Evolutionary conservation across 30 jellyfish, hydroid and myxozoan genomes (phyloP), one percentile per base, ranked within the genome.

Genomic region (Hydractinia echinata): DNA sequence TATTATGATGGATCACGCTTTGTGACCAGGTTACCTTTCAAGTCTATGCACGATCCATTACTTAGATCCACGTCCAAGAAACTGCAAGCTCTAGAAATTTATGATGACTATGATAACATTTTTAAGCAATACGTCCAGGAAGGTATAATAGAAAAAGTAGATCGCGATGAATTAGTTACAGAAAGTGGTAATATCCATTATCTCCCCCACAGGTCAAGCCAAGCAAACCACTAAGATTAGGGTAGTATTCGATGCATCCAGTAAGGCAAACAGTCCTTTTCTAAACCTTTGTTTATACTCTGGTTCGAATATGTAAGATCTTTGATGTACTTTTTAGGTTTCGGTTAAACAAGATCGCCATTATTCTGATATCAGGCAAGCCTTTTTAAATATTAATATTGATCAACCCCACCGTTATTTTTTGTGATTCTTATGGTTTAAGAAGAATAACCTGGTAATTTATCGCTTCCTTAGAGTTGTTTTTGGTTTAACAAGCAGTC

Each of bases 11-110:
- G 54, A 15, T 81, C 73, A 51, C 53, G 88, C 56, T 83, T 73
- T 66, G 88, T 55, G 20, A 74, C 76, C 54, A 11, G 66, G 16
- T 61, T 83, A 64, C 92, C 87, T 3, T 83, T 81, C 70, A 83
- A 83, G 58, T 52, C 30, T 14, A 20, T 68, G 16, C 89, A 61
- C 76, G 76, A 81, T 30, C 15, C 61, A 4, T 14, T 84, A 44
- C 55, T 84, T 11, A 0, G 44, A 30, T 30, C 44, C 44, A 30
- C 44, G 44, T 1, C 44, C 2, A 61, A 83, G 0, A 39, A 6
- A 53, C 77, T 44, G 21, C 10, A 55, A 61, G 30, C 49, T 70
- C 77, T 64, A n/a, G 44, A 2, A n/a, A 30, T 30, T 30, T 30
- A 30, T 30, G 44, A 30, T 30, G 44, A 30, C 44, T 30, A 30